phyloP scores from a whole-genome alignment of 2,113 vertebrate species.

The Perca fluviatilis region DNA sequence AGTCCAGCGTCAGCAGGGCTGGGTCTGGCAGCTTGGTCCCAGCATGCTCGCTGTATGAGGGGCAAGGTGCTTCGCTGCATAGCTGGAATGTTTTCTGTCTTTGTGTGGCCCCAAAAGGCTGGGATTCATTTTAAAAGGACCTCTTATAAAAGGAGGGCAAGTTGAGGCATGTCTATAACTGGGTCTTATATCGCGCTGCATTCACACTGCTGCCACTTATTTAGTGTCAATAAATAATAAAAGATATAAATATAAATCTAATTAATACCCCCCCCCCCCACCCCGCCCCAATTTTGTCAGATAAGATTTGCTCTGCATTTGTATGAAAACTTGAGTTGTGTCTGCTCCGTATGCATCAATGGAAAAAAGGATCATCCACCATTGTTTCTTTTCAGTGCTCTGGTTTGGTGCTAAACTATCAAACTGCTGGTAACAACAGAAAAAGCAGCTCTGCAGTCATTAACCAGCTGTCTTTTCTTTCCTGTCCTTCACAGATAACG shows the following conservation, averaged over 20 bases:
- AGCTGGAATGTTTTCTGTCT: constrained; percentile 79
- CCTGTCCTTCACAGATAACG: constrained; percentile 41
- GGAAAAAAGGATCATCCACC: not conserved
- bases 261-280: not conserved
- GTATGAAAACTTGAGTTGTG: not conserved
- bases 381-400: constrained; percentile 2
- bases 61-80: constrained; percentile 77
- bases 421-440: constrained; percentile 11
- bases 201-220: not conserved
- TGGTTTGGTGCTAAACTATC: not conserved
- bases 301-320: too few relatives aligned
- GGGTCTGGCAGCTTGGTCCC: constrained; percentile 59
- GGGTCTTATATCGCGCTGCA: not conserved
- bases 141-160: constrained; percentile 47
- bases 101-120: constrained; percentile 59
- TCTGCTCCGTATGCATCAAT: not conserved
- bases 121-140: constrained; percentile 49
- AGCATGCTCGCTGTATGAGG: constrained; percentile 56
- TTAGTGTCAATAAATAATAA: not conserved
- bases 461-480: constrained; percentile 39
- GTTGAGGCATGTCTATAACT: constrained; percentile 62
- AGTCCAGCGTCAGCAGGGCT: constrained; percentile 61
- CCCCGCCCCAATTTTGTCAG: too few relatives aligned
- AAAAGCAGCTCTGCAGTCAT: constrained; percentile 17
- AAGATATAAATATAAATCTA: constrained; percentile 1